phyloP scores from a whole-genome alignment of 2,113 vertebrate genomes.

The Nematolebias whitei region DNA sequence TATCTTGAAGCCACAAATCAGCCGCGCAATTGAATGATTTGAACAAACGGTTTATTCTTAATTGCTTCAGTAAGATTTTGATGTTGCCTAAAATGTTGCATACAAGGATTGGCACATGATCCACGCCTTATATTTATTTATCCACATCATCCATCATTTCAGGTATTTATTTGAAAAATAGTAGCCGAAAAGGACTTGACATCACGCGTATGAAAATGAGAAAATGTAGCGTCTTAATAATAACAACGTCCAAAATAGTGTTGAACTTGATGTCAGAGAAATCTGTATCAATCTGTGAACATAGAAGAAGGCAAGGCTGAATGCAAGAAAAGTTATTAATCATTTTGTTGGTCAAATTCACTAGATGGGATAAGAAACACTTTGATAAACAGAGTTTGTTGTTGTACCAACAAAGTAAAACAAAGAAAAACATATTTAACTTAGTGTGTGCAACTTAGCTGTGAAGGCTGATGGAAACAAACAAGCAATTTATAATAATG shows the following conservation, averaged over 20 bases:
- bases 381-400: too few relatives aligned
- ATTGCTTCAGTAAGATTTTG: too few relatives aligned
- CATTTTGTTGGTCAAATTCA: too few relatives aligned
- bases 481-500: too few relatives aligned
- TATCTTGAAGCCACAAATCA: slow-evolving; percentile 7
- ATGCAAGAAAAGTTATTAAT: too few relatives aligned
- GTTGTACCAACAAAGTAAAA: too few relatives aligned
- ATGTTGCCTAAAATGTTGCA: not conserved
- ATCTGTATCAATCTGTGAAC: not conserved
- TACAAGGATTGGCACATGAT: not conserved
- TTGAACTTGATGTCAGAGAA: not conserved
- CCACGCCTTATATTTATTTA: too few relatives aligned
- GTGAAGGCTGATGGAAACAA: too few relatives aligned
- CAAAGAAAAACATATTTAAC: slow-evolving; percentile 8
- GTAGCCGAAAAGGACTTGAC: not conserved
- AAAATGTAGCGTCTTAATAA: not conserved
- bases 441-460: too few relatives aligned
- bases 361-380: too few relatives aligned
- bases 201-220: not conserved
- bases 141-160: too few relatives aligned
- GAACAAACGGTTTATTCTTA: not conserved
- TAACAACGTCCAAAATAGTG: too few relatives aligned
- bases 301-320: not conserved
- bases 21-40: not conserved
- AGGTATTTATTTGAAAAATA: not conserved